phyloP scores from a whole-genome alignment of 2,113 vertebrate genomes.

The Indri indri region DNA sequence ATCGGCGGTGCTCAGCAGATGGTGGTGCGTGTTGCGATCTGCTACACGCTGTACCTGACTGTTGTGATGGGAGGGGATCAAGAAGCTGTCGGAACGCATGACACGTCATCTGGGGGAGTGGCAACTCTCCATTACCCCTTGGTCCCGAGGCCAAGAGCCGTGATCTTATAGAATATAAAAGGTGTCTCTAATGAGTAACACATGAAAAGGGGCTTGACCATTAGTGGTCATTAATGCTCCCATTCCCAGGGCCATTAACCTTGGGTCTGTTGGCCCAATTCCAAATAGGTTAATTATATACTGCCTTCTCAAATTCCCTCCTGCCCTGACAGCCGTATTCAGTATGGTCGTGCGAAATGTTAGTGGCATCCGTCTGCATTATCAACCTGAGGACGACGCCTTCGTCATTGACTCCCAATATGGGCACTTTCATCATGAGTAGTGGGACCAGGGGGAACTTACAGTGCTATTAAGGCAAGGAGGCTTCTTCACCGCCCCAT shows the following conservation, averaged over 20 bases:
- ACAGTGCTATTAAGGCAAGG: neutral
- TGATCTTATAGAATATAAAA: conserved; percentile 34
- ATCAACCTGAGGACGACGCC: neutral
- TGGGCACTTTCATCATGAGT: neutral
- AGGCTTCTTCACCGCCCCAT: neutral
- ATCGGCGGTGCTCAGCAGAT: conserved; percentile 34
- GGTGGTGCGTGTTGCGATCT: conserved; percentile 44
- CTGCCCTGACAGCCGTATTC: conserved; percentile 40
- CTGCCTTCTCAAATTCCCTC: conserved; percentile 35
- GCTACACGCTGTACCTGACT: conserved; percentile 51
- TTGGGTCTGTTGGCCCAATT: conserved; percentile 41
- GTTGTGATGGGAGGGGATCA: conserved; percentile 47
- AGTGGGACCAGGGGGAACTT: rapidly evolving
- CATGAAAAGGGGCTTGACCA: conserved; percentile 54
- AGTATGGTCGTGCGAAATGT: neutral
- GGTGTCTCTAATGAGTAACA: conserved; percentile 54
- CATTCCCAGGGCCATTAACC: conserved; percentile 69
- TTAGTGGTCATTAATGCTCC: conserved; percentile 60
- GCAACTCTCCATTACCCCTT: conserved; percentile 52
- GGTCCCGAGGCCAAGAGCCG: conserved; percentile 25
- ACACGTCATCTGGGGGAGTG: conserved; percentile 15
- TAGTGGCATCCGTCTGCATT: neutral
- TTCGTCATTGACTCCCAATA: neutral
- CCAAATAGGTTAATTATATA: conserved; percentile 71
- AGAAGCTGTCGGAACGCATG: conserved; percentile 56